A percentile compares a stretch with the other conserved stretches of the same genome.
Conservation (phyloP, 1,140 invertebrate genomes). For the Dreissena rostriformis region DNA sequence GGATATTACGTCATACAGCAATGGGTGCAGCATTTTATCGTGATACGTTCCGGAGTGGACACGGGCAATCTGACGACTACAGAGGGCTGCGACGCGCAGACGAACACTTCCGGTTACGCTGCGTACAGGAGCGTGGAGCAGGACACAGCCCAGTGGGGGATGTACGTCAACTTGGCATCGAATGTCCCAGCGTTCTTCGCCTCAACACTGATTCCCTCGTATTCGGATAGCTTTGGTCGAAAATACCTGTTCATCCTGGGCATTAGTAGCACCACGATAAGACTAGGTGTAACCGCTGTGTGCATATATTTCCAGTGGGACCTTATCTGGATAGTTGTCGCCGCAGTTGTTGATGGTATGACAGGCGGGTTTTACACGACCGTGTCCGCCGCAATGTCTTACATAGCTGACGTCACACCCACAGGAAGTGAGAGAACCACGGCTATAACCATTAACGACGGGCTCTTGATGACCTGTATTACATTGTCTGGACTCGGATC, state of each 20-base stretch:
- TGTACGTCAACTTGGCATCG: constrained; percentile 24
- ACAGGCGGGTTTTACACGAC: constrained; percentile 8
- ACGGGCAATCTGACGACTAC: background rate
- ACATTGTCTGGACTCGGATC: constrained; percentile 11
- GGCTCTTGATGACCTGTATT: background rate
- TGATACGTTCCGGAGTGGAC: background rate
- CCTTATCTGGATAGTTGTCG: constrained; percentile 24
- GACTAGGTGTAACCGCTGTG: background rate
- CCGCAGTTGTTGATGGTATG: constrained; percentile 3
- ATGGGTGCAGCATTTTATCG: constrained; percentile 21
- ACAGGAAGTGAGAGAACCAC: constrained; percentile 12
- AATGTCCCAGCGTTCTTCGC: constrained; percentile 9
- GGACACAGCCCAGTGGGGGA: constrained; percentile 38
- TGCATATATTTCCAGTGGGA: constrained; percentile 28
- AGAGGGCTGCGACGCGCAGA: constrained; percentile 1
- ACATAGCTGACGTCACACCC: constrained; percentile 40
- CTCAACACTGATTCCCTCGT: background rate
- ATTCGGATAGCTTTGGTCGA: constrained; percentile 28
- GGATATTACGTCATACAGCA: constrained; percentile 8
- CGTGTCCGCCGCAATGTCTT: constrained; percentile 7
- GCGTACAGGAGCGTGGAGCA: constrained; percentile 2
- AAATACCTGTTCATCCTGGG: constrained; percentile 12
- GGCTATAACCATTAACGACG: constrained; percentile 8
- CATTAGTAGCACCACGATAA: background rate
- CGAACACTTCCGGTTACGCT: constrained; percentile 11